These are phyloP conservation scores for Dolichallabes microphthalmus DNA, from an alignment of 2,113 vertebrate genomes.

Conservation along the genomic window DNA sequence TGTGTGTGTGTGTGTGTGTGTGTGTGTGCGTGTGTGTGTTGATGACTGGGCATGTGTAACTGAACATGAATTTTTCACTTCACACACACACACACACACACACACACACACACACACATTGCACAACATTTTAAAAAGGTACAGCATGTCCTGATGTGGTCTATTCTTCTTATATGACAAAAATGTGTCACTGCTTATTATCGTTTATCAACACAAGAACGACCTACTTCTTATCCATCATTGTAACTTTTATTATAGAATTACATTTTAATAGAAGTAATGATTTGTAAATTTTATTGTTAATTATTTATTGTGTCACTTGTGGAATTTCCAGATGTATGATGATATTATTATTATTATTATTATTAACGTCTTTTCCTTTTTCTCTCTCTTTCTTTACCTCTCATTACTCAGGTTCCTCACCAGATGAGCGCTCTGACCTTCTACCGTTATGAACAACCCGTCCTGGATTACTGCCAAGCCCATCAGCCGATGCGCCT, in stretches of 20 bases:
- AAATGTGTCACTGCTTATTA: neutral
- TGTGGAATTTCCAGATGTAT: neutral
- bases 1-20: slow-evolving; percentile 4
- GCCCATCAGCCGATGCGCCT: slow-evolving; percentile 77
- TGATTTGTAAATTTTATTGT: neutral
- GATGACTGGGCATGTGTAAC: neutral
- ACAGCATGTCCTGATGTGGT: neutral
- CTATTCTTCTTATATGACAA: neutral
- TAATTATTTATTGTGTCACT: neutral
- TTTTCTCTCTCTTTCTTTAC: neutral
- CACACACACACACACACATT: neutral
- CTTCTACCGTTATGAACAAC: slow-evolving; percentile 79
- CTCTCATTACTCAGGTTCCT: slow-evolving; percentile 66
- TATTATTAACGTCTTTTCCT: no score
- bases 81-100: neutral
- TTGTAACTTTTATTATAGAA: neutral
- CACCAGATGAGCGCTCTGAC: slow-evolving; percentile 79
- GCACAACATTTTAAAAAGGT: neutral
- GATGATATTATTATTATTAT: no score
- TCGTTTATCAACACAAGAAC: neutral
- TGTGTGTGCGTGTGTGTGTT: neutral
- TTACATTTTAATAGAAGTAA: neutral
- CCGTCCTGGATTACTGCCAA: slow-evolving; percentile 80
- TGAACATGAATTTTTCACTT: neutral
- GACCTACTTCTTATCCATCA: neutral